These are phyloP conservation scores for Dromas ardeola DNA, from an alignment of 2,113 vertebrate genomes.

Conservation along the genomic window DNA sequence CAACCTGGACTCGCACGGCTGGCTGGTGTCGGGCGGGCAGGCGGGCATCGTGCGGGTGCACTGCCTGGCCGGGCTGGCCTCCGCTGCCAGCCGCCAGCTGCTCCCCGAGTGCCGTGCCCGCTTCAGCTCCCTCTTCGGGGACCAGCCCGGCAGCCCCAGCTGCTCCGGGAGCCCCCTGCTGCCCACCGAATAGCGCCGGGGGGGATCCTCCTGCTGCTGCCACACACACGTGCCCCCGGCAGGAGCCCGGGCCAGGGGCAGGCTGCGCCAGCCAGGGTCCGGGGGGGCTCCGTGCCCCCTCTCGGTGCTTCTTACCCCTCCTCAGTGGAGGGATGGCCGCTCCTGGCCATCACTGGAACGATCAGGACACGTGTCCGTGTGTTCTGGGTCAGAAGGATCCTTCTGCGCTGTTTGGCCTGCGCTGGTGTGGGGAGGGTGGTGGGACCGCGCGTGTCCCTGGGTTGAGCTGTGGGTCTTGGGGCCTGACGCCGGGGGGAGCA, in stretches of 20 bases:
- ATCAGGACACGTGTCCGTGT: rapidly evolving
- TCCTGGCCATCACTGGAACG: neutral
- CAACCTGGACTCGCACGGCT: constrained; percentile 86
- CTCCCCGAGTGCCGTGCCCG: constrained; percentile 71
- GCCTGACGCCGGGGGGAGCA: rapidly evolving
- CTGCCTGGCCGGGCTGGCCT: constrained; percentile 80
- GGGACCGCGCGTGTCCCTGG: rapidly evolving
- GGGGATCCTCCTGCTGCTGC: rapidly evolving
- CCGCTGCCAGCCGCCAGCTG: constrained; percentile 54
- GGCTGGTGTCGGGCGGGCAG: constrained; percentile 87
- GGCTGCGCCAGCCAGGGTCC: neutral
- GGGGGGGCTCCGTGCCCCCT: neutral
- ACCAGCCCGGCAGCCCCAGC: neutral
- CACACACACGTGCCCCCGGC: rapidly evolving
- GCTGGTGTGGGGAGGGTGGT: neutral
- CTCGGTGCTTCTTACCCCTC: neutral
- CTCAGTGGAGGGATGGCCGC: neutral
- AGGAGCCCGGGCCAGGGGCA: neutral
- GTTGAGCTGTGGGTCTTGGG: neutral
- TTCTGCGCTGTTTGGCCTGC: neutral
- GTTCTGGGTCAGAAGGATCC: neutral
- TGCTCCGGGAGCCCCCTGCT: neutral
- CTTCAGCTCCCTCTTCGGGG: constrained; percentile 72
- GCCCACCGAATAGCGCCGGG: rapidly evolving
- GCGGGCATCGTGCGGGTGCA: constrained; percentile 86